phyloP scores from a whole-genome alignment of 1,140 invertebrate genomes.

The Ceratina japonica region DNA sequence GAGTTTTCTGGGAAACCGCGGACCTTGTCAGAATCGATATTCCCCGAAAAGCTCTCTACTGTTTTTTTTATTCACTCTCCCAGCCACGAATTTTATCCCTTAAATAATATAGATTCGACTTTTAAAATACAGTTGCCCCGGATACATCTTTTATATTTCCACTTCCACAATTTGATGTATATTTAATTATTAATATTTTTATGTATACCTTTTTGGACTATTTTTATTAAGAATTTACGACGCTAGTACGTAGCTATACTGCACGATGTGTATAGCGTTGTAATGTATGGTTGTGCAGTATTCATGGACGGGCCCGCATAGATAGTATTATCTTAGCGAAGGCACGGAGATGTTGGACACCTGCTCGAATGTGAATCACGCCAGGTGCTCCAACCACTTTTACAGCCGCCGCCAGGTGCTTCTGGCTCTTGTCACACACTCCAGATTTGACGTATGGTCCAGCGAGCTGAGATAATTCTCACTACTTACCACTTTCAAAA shows the following conservation, averaged over 20 bases:
- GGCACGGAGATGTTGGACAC: neutral
- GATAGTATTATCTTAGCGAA: conserved; percentile 6
- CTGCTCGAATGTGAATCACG: conserved; percentile 13
- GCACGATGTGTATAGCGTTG: neutral
- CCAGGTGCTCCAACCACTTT: neutral
- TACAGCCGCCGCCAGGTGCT: neutral
- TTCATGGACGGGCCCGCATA: neutral
- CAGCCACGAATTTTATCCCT: too few species aligned
- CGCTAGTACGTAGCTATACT: neutral
- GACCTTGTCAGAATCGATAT: too few species aligned
- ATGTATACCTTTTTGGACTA: too few species aligned
- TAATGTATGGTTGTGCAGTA: neutral
- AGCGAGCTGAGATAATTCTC: neutral
- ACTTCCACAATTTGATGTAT: neutral
- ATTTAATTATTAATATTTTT: too few species aligned
- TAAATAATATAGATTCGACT: too few species aligned
- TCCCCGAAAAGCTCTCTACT: too few species aligned
- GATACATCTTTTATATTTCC: too few species aligned
- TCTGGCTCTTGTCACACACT: neutral
- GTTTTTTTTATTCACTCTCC: too few species aligned
- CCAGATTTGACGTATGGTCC: neutral
- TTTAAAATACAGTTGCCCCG: too few species aligned
- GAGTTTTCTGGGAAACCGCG: too few species aligned
- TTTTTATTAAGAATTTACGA: too few species aligned
- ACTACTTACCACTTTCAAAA: neutral